phyloP scores from a whole-genome alignment of 1,140 invertebrate species.

The Globodera ellingtonae region DNA sequence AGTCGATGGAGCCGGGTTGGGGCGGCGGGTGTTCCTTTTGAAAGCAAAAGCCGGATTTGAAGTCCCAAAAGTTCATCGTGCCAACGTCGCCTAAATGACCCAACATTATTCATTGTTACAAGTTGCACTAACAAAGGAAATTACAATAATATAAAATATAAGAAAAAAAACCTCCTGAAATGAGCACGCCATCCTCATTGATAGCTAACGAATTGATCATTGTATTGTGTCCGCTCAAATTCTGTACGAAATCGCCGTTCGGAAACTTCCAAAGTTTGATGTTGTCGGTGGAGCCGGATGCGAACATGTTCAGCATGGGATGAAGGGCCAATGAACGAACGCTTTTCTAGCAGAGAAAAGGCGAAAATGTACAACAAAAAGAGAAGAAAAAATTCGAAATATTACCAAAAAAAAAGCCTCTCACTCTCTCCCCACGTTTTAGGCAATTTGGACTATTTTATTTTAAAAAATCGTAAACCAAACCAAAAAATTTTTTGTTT shows the following conservation, averaged over 20 bases:
- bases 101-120: no score
- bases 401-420: constrained; percentile 6
- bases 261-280: constrained; percentile 99
- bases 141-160: no score
- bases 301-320: constrained; percentile 92
- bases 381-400: not conserved
- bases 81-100: constrained; percentile 79
- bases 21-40: constrained; percentile 78
- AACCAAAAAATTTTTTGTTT: constrained; percentile 5
- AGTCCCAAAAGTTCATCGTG: constrained; percentile 97
- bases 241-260: constrained; percentile 96
- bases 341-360: constrained; percentile 73
- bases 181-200: constrained; percentile 89
- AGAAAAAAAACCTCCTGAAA: constrained; percentile 79
- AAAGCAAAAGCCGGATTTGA: constrained; percentile 97
- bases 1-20: constrained; percentile 99
- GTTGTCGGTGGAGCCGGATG: constrained; percentile 94
- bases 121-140: no score
- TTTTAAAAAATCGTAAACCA: constrained; percentile 1
- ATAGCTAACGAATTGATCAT: constrained; percentile 94
- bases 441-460: not conserved
- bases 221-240: constrained; percentile 92
- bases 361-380: not conserved
- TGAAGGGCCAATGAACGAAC: constrained; percentile 87
- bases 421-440: no score